Percentiles rank a stretch among this genome's conserved stretches.
phyloP scores from a whole-genome alignment of 2,888 invertebrate genomes.

The Drosophila anomelani region DNA sequence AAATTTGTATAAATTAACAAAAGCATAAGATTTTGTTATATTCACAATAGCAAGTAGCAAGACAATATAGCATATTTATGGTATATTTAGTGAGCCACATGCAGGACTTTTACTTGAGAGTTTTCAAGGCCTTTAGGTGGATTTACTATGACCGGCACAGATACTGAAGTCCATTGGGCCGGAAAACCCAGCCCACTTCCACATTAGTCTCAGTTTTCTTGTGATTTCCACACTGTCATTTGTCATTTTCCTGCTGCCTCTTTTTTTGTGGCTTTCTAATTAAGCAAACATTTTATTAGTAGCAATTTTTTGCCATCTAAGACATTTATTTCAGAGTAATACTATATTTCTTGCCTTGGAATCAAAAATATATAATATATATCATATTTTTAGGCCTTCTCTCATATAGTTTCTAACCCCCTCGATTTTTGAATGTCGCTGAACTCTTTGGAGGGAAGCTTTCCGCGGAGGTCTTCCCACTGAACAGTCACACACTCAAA shows the following conservation, averaged over 20 bases:
- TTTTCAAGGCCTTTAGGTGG: not conserved
- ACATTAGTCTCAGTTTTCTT: constrained; percentile 9
- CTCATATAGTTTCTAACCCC: not conserved
- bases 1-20: constrained; percentile 8
- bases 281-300: constrained; percentile 44
- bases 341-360: too few species aligned
- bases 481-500: constrained; percentile 50
- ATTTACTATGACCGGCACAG: constrained; percentile 4
- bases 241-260: constrained; percentile 11
- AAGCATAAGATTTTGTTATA: not conserved
- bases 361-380: too few species aligned
- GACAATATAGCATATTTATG: not conserved
- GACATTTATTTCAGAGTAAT: not conserved
- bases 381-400: not conserved
- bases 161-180: too few species aligned
- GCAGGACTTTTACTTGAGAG: not conserved
- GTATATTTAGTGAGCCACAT: too few species aligned
- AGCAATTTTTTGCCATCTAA: constrained; percentile 12
- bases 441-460: constrained; percentile 26
- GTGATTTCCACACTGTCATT: constrained; percentile 32
- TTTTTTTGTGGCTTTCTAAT: constrained; percentile 50
- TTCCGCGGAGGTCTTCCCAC: constrained; percentile 22
- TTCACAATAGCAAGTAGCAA: not conserved
- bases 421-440: not conserved
- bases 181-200: not conserved